phyloP scores from a whole-genome alignment of 1,140 invertebrate species.

The Chironomus striatipennis region DNA sequence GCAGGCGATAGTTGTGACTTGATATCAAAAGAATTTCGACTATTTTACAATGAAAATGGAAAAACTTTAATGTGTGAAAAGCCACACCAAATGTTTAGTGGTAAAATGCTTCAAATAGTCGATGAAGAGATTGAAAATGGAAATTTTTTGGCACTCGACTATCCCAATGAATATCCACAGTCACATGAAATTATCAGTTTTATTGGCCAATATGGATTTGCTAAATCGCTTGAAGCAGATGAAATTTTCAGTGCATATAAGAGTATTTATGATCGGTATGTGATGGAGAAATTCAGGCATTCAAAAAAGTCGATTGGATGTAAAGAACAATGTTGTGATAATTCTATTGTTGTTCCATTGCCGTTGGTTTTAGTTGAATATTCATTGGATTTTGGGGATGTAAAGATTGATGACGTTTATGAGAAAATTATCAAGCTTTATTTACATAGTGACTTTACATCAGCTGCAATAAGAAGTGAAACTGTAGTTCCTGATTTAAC shows the following conservation, averaged over 20 bases:
- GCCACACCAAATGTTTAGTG: not conserved
- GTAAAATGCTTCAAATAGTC: not conserved
- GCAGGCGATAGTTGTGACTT: constrained; percentile 7
- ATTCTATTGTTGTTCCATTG: not conserved
- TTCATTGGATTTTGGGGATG: not conserved
- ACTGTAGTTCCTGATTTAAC: not conserved
- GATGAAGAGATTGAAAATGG: constrained; percentile 16
- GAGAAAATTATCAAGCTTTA: not conserved
- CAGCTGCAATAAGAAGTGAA: not conserved
- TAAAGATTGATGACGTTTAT: not conserved
- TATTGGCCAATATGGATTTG: not conserved
- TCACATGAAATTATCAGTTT: not conserved
- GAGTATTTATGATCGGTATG: not conserved
- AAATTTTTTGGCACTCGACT: not conserved
- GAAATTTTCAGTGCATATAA: not conserved
- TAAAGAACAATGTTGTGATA: not conserved
- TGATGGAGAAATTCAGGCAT: not conserved
- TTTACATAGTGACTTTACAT: not conserved
- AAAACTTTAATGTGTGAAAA: not conserved
- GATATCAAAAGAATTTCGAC: not conserved
- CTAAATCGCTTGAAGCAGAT: not conserved
- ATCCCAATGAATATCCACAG: constrained; percentile 15
- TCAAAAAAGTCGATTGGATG: not conserved
- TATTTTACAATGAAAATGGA: not conserved
- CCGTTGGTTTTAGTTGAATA: not conserved